Conservation (phyloP, 1,140 invertebrate genomes). For the Papilio polyxenes region DNA sequence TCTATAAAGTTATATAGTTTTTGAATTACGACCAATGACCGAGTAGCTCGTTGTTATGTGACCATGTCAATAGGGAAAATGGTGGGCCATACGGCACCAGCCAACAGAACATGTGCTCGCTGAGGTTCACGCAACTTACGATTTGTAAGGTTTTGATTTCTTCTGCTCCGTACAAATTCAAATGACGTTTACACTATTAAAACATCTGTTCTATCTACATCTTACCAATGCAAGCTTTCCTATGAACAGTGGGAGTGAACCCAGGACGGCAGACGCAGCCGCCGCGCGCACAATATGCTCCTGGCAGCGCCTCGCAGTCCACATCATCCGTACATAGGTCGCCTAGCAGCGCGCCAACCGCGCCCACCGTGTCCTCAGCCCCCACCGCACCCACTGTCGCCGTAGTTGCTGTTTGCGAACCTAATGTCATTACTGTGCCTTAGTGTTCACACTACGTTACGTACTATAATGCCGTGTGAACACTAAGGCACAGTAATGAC, state of each 20-base stretch:
- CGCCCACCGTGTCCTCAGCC: conserved; percentile 84
- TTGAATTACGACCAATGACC: too few species aligned
- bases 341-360: conserved; percentile 86
- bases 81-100: too few species aligned
- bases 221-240: conserved; percentile 87
- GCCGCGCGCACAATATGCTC: conserved; percentile 86
- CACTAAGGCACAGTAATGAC: too few species aligned
- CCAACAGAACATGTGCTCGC: too few species aligned
- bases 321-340: conserved; percentile 87
- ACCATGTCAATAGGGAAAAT: too few species aligned
- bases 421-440: conserved; percentile 44
- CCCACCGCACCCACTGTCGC: conserved; percentile 86
- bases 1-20: too few species aligned
- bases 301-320: conserved; percentile 86
- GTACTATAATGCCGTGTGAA: too few species aligned
- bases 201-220: conserved; percentile 13
- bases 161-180: neutral
- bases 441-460: conserved; percentile 2
- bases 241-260: conserved; percentile 84
- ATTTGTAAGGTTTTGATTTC: too few species aligned
- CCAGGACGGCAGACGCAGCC: conserved; percentile 87
- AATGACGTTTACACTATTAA: neutral
- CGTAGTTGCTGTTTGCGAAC: conserved; percentile 78
- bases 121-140: too few species aligned
- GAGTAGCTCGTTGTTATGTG: too few species aligned